Evolutionary conservation across 2,113 vertebrate genomes (phyloP).

Genomic region (Falcunculus frontatus): DNA sequence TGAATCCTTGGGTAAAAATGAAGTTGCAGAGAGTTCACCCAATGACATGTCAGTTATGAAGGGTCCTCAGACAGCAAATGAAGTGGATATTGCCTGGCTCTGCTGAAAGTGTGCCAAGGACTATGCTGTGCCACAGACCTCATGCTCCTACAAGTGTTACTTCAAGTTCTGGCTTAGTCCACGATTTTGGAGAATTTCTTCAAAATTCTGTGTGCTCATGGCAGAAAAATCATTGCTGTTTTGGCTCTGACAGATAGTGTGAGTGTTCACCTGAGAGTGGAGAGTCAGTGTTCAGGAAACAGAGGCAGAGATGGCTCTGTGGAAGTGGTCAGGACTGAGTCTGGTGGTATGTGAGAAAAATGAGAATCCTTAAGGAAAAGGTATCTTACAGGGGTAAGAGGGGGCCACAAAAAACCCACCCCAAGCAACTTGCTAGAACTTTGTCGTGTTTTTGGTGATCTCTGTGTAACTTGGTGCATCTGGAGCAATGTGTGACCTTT

Average conservation of each 20-base stretch:
- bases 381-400: too few species aligned
- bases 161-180: not conserved
- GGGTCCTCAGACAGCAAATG: not conserved
- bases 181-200: not conserved
- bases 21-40: not conserved
- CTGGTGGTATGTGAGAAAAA: not conserved
- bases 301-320: not conserved
- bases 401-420: not conserved
- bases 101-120: not conserved
- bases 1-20: not conserved
- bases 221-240: not conserved
- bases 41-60: not conserved
- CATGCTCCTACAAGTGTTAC: fast-evolving
- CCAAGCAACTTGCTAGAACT: not conserved
- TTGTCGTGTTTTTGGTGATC: not conserved
- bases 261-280: not conserved
- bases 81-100: not conserved
- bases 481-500: not conserved
- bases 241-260: not conserved
- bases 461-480: not conserved
- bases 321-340: not conserved
- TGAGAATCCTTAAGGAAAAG: not conserved
- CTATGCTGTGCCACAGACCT: not conserved
- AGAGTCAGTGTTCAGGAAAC: not conserved
- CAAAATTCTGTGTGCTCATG: not conserved